Percentiles rank a stretch among this genome's conserved stretches.
phyloP scores from a whole-genome alignment of 2,113 vertebrate species.

The Sula dactylatra region DNA sequence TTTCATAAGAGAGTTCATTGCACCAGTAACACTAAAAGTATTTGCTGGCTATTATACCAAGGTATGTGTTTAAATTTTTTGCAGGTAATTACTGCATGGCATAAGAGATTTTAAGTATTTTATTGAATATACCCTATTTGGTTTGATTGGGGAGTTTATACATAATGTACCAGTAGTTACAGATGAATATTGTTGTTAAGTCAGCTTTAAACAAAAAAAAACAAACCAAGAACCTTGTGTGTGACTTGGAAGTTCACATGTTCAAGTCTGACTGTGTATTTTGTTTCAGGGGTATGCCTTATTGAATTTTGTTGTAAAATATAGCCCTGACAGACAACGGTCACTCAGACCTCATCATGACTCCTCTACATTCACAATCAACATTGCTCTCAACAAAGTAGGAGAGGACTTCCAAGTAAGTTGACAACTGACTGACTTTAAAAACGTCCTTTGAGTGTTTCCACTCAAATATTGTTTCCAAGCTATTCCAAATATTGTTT shows the following conservation, averaged over 20 bases:
- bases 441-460: background rate
- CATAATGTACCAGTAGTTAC: background rate
- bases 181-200: background rate
- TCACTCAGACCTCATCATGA: conserved; percentile 93
- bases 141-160: background rate
- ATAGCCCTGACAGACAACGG: conserved; percentile 87
- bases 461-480: background rate
- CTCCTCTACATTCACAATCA: conserved; percentile 97
- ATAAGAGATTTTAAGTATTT: background rate
- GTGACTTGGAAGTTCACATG: background rate
- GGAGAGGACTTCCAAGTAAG: conserved; percentile 89
- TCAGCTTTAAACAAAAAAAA: background rate
- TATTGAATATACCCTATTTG: background rate
- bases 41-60: conserved; percentile 98
- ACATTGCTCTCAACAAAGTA: conserved; percentile 94
- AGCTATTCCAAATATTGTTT: background rate
- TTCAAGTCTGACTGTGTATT: background rate
- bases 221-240: background rate
- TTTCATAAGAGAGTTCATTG: conserved; percentile 97
- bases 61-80: conserved; percentile 67
- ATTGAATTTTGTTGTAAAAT: conserved; percentile 98
- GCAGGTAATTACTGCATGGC: background rate
- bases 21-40: conserved; percentile 92
- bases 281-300: conserved; percentile 83
- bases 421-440: background rate